Evolutionary conservation across 2,113 vertebrate species (phyloP), one percentile per base, ranked within the genome.

Genomic region (Leuciscus idus): DNA sequence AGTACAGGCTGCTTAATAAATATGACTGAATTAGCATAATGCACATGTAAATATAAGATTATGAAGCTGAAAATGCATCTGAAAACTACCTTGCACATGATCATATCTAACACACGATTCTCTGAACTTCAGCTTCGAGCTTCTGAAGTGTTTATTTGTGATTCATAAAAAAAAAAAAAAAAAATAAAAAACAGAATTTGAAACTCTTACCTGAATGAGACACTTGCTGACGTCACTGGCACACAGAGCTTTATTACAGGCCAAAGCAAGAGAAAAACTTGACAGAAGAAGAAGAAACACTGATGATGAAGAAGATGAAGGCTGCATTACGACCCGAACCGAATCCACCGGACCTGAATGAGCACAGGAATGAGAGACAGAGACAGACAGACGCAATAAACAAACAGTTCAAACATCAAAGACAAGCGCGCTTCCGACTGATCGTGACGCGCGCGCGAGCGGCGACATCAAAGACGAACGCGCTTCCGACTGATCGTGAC

Each of bases 171-270:
- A 33, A 33, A 33, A n/a, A n/a, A n/a, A 26, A 26, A 26, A 1
- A 39, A 21, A 23, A 39, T 19, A 39, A 1, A 11, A 17, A 8
- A 72, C 68, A 72, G 12, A 4, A 9, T 8, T 17, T 2, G 33
- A 70, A 1, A 3, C 61, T 43, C 70, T 4, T 94, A 99, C 98
- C 98, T 99, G 98, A 90, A 99, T 98, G 87, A 99, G 95, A 92
- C 98, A 99, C 91, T 99, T 99, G 95, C 98, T 99, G 93, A 99
- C 98, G n/a, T 99, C 98, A 9, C 98, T 99, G 33, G 98, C 98
- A 78, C 98, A 99, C 13, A 99, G 95, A 0, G 98, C 98, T 92
- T 99, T 99, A 93, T 99, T 99, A 92, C 98, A 99, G 90, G 95
- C 96, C 48, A 90, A 87, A 33, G 96, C 94, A 0, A 93, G 61